Percentiles rank a stretch among this genome's conserved stretches.
Evolutionary conservation across 2,888 invertebrate genomes (phyloP).

Genomic region (Drosophila basisetae): DNA sequence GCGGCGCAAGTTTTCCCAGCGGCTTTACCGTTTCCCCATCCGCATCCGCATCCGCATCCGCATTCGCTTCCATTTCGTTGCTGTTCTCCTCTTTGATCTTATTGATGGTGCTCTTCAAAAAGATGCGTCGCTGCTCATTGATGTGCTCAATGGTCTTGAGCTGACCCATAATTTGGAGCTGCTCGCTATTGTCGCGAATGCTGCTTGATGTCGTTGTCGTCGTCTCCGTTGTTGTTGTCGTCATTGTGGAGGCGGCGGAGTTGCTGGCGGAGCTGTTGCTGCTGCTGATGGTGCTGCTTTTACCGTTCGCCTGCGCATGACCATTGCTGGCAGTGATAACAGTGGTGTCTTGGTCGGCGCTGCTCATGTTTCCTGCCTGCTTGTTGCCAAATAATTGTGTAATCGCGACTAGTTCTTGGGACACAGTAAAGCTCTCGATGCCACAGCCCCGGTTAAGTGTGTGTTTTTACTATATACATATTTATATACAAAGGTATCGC

Average conservation of each 20-base stretch:
- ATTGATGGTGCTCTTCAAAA: conserved; percentile 72
- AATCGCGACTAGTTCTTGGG: conserved; percentile 55
- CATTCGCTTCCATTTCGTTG: neutral
- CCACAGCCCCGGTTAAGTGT: conserved; percentile 26
- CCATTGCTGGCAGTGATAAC: conserved; percentile 31
- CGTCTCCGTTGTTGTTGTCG: neutral
- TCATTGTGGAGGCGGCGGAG: neutral
- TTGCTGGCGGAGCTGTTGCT: neutral
- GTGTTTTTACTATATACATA: conserved; percentile 3
- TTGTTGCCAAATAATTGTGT: conserved; percentile 53
- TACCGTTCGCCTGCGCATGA: conserved; percentile 21
- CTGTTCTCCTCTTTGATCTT: conserved; percentile 51
- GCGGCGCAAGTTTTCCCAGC: conserved; percentile 34
- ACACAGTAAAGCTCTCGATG: conserved; percentile 30
- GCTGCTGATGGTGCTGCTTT: neutral
- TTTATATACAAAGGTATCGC: conserved; percentile 19
- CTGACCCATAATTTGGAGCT: conserved; percentile 74
- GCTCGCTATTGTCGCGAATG: conserved; percentile 19
- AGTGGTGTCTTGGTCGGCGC: conserved; percentile 25
- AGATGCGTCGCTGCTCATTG: conserved; percentile 78
- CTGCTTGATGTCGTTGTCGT: neutral
- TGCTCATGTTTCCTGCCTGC: conserved; percentile 52
- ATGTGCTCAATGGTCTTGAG: conserved; percentile 77
- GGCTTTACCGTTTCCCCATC: neutral
- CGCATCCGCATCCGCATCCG: neutral